Conservation (phyloP, 2,888 invertebrate genomes). For the Antheraea yamamai region DNA sequence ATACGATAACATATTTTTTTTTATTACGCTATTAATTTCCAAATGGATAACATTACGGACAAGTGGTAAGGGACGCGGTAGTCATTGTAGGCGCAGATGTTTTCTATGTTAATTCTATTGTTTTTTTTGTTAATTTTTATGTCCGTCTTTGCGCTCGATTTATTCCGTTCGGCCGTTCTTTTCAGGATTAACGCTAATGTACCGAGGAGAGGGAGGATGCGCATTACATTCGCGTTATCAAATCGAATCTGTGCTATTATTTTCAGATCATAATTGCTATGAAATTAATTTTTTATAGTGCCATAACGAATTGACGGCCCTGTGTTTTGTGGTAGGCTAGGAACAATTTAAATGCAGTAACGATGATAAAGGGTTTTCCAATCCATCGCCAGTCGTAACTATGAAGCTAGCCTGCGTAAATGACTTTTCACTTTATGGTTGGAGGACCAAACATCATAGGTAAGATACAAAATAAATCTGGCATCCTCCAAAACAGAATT, state of each 20-base stretch:
- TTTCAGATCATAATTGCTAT: background rate
- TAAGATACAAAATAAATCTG: no score
- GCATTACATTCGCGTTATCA: slow-evolving; percentile 23
- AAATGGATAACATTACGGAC: slow-evolving; percentile 16
- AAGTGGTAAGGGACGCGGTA: slow-evolving; percentile 49
- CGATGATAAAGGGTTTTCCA: no score
- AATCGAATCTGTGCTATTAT: background rate
- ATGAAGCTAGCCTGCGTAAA: no score
- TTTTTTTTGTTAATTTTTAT: slow-evolving; percentile 82
- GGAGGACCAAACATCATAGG: no score
- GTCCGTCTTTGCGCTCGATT: slow-evolving; percentile 76
- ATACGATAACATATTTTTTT: background rate
- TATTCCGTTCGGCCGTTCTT: slow-evolving; percentile 68
- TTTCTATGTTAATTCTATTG: slow-evolving; percentile 82
- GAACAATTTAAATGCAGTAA: no score
- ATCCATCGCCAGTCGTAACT: no score
- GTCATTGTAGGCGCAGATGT: slow-evolving; percentile 76
- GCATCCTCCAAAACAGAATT: no score
- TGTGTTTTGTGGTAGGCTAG: background rate
- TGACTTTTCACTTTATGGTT: no score
- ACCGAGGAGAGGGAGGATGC: slow-evolving; percentile 50
- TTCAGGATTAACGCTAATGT: slow-evolving; percentile 75
- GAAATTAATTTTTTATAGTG: background rate
- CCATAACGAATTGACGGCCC: background rate
- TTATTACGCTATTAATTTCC: background rate